Evolutionary conservation across 2,797 vertebrate species (phyloP).

Genomic region (Lateolabrax maculatus): DNA sequence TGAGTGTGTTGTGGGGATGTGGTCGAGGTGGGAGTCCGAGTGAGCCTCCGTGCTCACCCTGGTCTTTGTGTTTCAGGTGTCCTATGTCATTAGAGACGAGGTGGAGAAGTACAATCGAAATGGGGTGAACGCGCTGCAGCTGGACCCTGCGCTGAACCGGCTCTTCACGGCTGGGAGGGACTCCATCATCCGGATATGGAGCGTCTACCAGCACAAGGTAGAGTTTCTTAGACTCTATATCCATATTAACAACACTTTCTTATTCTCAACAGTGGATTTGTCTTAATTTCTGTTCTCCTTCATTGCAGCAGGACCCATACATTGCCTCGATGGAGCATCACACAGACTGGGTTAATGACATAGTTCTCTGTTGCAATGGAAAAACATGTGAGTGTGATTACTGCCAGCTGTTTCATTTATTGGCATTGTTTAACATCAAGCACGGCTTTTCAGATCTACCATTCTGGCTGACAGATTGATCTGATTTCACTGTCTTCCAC

Average conservation of each 20-base stretch:
- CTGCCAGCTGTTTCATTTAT: background rate
- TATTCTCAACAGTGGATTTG: background rate
- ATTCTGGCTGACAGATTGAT: background rate
- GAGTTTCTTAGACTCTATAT: background rate
- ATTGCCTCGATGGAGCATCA: conserved; percentile 99
- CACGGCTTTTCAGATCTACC: background rate
- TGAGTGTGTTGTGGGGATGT: conserved; percentile 21
- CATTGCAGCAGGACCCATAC: conserved; percentile 96
- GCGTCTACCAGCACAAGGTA: conserved; percentile 99
- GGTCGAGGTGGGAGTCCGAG: background rate
- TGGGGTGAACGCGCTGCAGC: conserved; percentile 96
- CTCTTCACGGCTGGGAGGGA: conserved; percentile 98
- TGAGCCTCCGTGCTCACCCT: background rate
- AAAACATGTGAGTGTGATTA: conserved; percentile 92
- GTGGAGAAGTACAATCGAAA: conserved; percentile 99
- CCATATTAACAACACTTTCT: background rate
- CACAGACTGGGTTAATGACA: conserved; percentile 99
- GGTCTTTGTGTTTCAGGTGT: conserved; percentile 87
- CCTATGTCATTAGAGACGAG: conserved; percentile 98
- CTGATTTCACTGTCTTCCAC: conserved; percentile 26
- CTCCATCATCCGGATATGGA: conserved; percentile 99
- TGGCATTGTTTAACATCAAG: background rate
- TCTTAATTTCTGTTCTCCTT: conserved; percentile 20
- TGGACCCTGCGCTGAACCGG: conserved; percentile 95
- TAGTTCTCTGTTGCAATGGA: conserved; percentile 99